These are phyloP conservation scores for Rotaria socialis DNA, from an alignment of 2,888 invertebrate genomes.

Conservation along the genomic window DNA sequence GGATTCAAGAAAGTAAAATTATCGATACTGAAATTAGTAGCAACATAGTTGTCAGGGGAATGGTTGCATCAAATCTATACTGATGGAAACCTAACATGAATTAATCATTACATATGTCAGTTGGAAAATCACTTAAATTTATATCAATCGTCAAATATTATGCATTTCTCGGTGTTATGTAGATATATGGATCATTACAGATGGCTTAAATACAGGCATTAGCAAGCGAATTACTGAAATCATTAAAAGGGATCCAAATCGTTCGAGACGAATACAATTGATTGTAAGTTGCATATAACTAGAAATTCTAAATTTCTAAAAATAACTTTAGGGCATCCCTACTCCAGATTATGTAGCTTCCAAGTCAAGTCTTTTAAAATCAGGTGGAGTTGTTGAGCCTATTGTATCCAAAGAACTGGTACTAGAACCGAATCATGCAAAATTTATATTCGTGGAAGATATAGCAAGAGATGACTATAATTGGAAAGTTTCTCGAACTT, in stretches of 20 bases:
- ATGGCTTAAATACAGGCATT: slow-evolving; percentile 38
- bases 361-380: slow-evolving; percentile 48
- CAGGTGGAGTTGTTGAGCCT: neutral
- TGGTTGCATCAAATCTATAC: too few species aligned
- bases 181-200: slow-evolving; percentile 41
- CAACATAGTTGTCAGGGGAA: too few species aligned
- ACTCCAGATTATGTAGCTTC: slow-evolving; percentile 58
- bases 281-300: neutral
- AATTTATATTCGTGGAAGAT: slow-evolving; percentile 59
- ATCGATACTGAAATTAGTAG: too few species aligned
- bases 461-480: slow-evolving; percentile 56
- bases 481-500: slow-evolving; percentile 50
- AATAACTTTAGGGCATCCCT: slow-evolving; percentile 54
- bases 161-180: slow-evolving; percentile 44
- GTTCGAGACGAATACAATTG: neutral
- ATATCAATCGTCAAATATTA: neutral
- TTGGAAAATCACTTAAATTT: too few species aligned
- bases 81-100: too few species aligned
- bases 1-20: too few species aligned
- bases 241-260: slow-evolving; percentile 49
- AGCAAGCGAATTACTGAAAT: slow-evolving; percentile 43
- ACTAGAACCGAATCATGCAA: slow-evolving; percentile 59
- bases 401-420: slow-evolving; percentile 48
- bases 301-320: neutral
- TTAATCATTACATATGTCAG: too few species aligned